Percentiles rank a stretch among this genome's conserved stretches.
phyloP scores from a whole-genome alignment of 2,113 vertebrate genomes.

The Limanda limanda region DNA sequence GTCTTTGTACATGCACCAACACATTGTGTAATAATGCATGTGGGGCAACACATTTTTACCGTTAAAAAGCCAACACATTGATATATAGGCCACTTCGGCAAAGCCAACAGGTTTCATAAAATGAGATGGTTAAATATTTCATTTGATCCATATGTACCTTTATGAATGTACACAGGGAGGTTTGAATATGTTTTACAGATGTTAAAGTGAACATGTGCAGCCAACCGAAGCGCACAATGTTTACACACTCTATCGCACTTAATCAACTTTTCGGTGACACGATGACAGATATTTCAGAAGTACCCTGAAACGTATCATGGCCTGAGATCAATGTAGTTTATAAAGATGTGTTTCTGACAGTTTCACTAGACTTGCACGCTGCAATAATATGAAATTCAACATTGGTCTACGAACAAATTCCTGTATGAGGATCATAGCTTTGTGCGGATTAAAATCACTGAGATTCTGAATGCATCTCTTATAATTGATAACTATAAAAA shows the following conservation, averaged over 20 bases:
- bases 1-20: background rate
- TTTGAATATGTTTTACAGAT: slow-evolving; percentile 33
- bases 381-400: background rate
- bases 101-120: background rate
- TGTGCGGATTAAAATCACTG: background rate
- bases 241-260: slow-evolving; percentile 15
- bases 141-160: slow-evolving; percentile 25
- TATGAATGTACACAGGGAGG: slow-evolving; percentile 8
- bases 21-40: slow-evolving; percentile 4
- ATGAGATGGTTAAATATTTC: background rate
- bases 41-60: slow-evolving; percentile 4
- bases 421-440: background rate
- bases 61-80: background rate
- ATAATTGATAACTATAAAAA: no score
- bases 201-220: background rate
- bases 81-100: background rate
- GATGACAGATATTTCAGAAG: background rate
- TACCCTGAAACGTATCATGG: background rate
- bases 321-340: background rate
- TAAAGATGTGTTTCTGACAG: background rate
- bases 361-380: background rate
- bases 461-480: background rate
- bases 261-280: background rate
- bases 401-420: background rate
- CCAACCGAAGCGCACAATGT: slow-evolving; percentile 1